phyloP scores from a whole-genome alignment of 30 jellyfish, hydroid and myxozoan genomes.

The Cassiopea xamachana region DNA sequence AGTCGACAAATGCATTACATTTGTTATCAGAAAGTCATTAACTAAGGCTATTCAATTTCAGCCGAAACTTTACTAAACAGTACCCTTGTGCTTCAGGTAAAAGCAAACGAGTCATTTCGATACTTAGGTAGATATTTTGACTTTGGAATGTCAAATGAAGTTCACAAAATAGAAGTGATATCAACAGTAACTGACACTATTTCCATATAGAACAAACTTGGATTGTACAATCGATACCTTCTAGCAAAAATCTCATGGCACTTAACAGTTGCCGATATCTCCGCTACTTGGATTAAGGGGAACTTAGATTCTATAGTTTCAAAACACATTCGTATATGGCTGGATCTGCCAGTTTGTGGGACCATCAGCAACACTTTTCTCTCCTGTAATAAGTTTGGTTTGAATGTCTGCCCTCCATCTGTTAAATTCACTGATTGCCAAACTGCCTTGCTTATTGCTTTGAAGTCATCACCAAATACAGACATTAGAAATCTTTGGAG shows the following conservation, averaged over 20 bases:
- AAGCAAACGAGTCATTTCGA: no score
- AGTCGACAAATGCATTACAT: background rate
- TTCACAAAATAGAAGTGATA: background rate
- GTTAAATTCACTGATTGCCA: no score
- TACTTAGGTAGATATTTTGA: no score
- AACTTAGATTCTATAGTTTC: slow-evolving; percentile 3
- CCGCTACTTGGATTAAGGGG: background rate
- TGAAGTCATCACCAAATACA: background rate
- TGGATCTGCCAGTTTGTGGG: slow-evolving; percentile 14
- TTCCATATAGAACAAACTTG: background rate
- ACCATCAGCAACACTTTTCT: background rate
- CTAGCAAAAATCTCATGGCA: no score
- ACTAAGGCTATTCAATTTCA: background rate
- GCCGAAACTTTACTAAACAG: background rate
- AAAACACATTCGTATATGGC: slow-evolving; percentile 17
- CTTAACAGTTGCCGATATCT: no score
- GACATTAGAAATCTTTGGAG: background rate
- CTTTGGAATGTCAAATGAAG: no score
- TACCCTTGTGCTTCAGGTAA: no score
- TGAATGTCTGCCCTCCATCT: no score
- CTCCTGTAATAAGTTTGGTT: no score
- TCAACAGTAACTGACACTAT: background rate
- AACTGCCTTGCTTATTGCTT: no score
- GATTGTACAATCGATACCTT: background rate
- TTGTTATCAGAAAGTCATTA: background rate